Base-by-base conservation (phyloP, 2,797 vertebrate species). In the Argentina silus region DNA sequence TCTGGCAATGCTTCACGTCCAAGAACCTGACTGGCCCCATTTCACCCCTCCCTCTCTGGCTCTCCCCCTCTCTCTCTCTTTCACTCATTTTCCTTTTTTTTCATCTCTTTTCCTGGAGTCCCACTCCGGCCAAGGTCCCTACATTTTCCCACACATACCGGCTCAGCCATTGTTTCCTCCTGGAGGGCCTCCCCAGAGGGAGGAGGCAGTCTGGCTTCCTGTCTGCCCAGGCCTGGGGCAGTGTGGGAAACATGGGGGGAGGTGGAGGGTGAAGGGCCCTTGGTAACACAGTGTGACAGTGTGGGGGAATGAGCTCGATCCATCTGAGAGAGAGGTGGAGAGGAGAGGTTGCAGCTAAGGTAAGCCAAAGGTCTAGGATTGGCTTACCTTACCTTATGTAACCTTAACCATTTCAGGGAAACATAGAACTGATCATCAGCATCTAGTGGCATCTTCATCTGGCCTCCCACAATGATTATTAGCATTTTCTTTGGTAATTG, bases 161-260 rank as follows among this genome's bases (percentile, higher is more conserved):
- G 73, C 78, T 73, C 72, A 78, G 67, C 83, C 78, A 53, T 81
- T 85, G 85, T 91, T 93, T 93, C 88, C 88, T 83, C 72, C 79
- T 70, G 78, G 80, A 79, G 76, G 84, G 87, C 72, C 72, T 65
- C 53, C 73, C 72, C 50, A 73, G 67, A 80, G 17, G 64, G 21
- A 64, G 78, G 79, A 69, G 75, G 74, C 75, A 78, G 42, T 69
- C 75, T 74, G 75, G 81, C 88, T 93, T 94, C 89, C 94, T 84
- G 86, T 75, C 87, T 89, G 83, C 83, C 75, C 17, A 55, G 11
- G 36, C 27, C 75, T 27, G 43, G 12, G 81, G 80, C 53, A 81
- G 68, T 83, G 12, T 75, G 84, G 90, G 89, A 84, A 83, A 74
- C 69, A 86, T 71, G 60, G 6, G 56, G 6, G 56, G 56, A 19